Percentiles rank a stretch among this genome's conserved stretches.
Evolutionary conservation across 2,113 vertebrate species (phyloP).

Genomic region (Lampris megalopsis): DNA sequence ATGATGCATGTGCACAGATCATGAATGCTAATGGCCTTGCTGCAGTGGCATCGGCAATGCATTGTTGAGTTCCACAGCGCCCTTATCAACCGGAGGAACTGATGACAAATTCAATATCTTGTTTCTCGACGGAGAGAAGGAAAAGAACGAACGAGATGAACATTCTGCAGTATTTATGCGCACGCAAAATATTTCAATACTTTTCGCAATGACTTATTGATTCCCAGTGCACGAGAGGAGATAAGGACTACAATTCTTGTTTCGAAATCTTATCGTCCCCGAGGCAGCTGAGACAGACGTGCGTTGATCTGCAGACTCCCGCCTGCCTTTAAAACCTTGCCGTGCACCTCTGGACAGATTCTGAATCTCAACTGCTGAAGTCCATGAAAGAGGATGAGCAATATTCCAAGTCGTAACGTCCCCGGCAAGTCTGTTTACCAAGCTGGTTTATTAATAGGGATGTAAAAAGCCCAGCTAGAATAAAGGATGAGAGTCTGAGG

Average conservation of each 20-base stretch:
- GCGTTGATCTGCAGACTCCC: background rate
- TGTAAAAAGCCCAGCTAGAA: background rate
- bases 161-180: constrained; percentile 50
- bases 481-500: constrained; percentile 8
- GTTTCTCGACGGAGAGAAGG: constrained; percentile 18
- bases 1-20: constrained; percentile 42
- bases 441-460: constrained; percentile 20
- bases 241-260: background rate
- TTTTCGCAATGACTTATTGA: constrained; percentile 5
- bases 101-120: constrained; percentile 24
- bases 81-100: constrained; percentile 30
- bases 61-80: constrained; percentile 6
- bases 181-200: constrained; percentile 16
- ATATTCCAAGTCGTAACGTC: background rate
- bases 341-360: background rate
- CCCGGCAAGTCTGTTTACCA: constrained; percentile 22
- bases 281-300: background rate
- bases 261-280: background rate
- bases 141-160: constrained; percentile 26
- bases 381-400: background rate
- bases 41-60: constrained; percentile 15
- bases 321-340: background rate
- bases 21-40: constrained; percentile 50
- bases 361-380: background rate
- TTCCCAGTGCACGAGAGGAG: background rate